phyloP scores from a whole-genome alignment of 2,888 invertebrate species.

The Mechanitis mazaeus region DNA sequence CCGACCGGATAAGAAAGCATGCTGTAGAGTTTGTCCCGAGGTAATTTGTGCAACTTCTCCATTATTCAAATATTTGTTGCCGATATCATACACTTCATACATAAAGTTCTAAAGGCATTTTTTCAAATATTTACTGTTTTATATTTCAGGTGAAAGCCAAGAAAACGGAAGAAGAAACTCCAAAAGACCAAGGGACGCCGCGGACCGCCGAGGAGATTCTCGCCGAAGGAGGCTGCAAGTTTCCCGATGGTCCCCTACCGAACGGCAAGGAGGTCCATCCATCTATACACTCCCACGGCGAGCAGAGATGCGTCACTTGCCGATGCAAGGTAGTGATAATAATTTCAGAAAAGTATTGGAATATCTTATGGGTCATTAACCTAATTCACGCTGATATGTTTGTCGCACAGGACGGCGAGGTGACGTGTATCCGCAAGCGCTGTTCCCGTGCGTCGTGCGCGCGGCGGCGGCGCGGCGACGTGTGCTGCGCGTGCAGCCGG shows the following conservation, averaged over 20 bases:
- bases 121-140: background rate
- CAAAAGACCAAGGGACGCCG: conserved; percentile 66
- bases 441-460: conserved; percentile 84
- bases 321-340: conserved; percentile 85
- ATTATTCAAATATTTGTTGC: no score
- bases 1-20: conserved; percentile 84
- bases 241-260: conserved; percentile 80
- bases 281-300: conserved; percentile 89
- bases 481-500: conserved; percentile 78
- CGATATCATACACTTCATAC: no score
- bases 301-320: conserved; percentile 92
- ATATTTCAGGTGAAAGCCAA: conserved; percentile 54
- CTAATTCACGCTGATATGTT: background rate
- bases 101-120: no score
- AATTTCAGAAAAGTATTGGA: background rate
- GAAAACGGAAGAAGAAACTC: conserved; percentile 63
- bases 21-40: conserved; percentile 88
- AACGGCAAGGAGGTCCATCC: conserved; percentile 93
- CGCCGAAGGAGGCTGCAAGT: conserved; percentile 88
- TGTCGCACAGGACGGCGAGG: conserved; percentile 82
- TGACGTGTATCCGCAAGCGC: conserved; percentile 87
- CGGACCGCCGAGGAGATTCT: conserved; percentile 82
- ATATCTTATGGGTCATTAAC: background rate
- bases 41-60: conserved; percentile 38
- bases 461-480: conserved; percentile 70